Evolutionary conservation across 1,140 invertebrate genomes (phyloP).

Genomic region (Himalopsyche phryganea): DNA sequence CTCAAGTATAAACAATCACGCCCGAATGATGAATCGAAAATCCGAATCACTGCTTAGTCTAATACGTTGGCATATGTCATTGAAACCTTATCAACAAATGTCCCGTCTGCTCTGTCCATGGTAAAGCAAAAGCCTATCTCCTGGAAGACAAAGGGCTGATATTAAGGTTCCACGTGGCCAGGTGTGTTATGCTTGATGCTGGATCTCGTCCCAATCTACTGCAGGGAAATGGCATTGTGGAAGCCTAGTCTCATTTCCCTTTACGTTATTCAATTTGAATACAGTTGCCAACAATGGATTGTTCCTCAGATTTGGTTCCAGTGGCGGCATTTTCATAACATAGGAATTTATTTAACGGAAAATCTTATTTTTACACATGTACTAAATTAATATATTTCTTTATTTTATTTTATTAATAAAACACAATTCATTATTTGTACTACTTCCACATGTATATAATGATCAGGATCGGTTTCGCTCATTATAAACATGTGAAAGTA

Average conservation of each 20-base stretch:
- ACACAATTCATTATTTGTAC: no score
- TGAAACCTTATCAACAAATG: conserved; percentile 10
- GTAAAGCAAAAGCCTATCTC: no score
- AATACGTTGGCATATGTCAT: conserved; percentile 11
- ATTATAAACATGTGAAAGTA: no score
- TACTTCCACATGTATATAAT: no score
- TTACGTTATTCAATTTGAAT: conserved; percentile 33
- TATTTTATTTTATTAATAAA: no score
- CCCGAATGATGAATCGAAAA: no score
- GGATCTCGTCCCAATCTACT: background rate
- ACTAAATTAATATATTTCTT: background rate
- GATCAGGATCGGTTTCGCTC: no score
- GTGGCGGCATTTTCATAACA: conserved; percentile 10
- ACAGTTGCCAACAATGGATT: conserved; percentile 31
- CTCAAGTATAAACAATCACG: no score
- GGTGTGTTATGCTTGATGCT: background rate
- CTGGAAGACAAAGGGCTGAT: no score
- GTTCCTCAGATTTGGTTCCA: conserved; percentile 21
- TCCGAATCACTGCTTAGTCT: no score
- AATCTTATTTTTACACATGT: background rate
- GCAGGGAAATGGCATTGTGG: conserved; percentile 17
- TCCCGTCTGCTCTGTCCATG: background rate
- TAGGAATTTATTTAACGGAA: background rate
- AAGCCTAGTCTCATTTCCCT: conserved; percentile 31
- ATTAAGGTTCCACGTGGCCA: background rate